Base-by-base conservation (phyloP, 2,888 invertebrate species). In the Itoplectis maculator region DNA sequence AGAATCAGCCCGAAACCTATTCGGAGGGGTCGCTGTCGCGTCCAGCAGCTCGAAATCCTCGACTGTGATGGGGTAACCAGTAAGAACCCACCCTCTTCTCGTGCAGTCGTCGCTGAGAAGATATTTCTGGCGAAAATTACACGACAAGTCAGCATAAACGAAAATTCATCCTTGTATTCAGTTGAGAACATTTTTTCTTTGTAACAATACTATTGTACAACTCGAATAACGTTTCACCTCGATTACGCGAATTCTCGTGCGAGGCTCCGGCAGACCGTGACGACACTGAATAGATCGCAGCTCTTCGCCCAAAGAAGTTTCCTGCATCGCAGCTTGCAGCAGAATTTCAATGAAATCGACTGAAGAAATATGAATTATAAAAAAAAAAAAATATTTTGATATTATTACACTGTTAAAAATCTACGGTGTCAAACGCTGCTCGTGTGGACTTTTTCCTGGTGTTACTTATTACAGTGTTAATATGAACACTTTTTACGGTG, bases 71-170 rank as follows among this genome's bases (percentile, higher is more conserved):
- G 95, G 95, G 87, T 94, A 96, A 1, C 94, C 95, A 4, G 94
- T 94, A 81, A 96, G 87, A 15, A 96, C 94, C 95, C 95, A 96
- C 0, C 96, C 96, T 51, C 93, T 92, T 63, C 93, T 93, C 13
- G 95, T 87, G 87, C 95, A 95, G 84, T 95, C 95, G 89, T 94
- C 88, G 82, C 92, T 89, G 35, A 93, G 88, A 56, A 94, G 87
- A 79, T 93, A 88, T 87, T 93, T 91, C 89, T 94, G n/a, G 5
- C 8, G 23, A 59, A 59, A 20, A 42, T 13, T 40, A 15, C 20
- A 11, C 9, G 20, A 23, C 23, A 15, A 59, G 9, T 35, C 18
- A 23, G 45, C 13, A 66, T 37, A 42, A 40, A 51, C n/a, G 35
- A 29, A 68, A 90, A 83, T 89, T 49, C 20, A 49, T 3, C 35